Base-by-base conservation (phyloP, 2,797 vertebrate species). In the Threskiornis aethiopicus region DNA sequence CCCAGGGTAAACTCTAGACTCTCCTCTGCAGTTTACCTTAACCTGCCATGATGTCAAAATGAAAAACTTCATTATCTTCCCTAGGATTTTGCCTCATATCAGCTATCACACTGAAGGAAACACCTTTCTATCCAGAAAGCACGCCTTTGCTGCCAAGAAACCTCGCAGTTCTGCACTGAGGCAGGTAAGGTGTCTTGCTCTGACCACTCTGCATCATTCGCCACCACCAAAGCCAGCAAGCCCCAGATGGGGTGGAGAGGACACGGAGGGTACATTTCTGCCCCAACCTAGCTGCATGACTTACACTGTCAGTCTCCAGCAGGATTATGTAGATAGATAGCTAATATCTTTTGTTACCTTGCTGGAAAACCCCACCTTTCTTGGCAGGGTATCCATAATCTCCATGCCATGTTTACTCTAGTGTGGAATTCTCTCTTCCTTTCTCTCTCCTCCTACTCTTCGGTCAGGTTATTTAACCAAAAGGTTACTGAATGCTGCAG, bases 361-460 rank as follows among this genome's bases (percentile, higher is more conserved):
- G 80, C 77, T 90, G 92, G 90, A 94, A 96, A 95, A 88, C 78
- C 76, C 92, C 84, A 95, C 89, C 93, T 96, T 94, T 84, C 84
- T 86, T 94, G 95, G 92, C 96, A 94, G 61, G 18, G 42, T 41
- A 91, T 82, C 70, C 73, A 59, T 62, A 84, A 91, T 86, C 85
- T 86, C 80, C 0, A 0, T 64, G 86, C 92, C 81, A 65, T 93
- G 96, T 96, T 96, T 97, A 96, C 89, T 96, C 93, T 70, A 84
- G 20, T 89, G 87, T 86, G 84, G 94, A 97, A 96, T 93, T 97
- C 89, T 92, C 86, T 83, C 81, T 90, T 92, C 83, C 91, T 46
- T 82, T 92, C 86, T 77, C 70, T 75, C 73, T 92, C 75, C 91
- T 94, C 83, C 71, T 72, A 41, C 84, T 80, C 86, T 33, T 57